Percentiles rank a stretch among this genome's conserved stretches.
Evolutionary conservation across 2,888 invertebrate genomes (phyloP).

Genomic region (Chesias legatella): DNA sequence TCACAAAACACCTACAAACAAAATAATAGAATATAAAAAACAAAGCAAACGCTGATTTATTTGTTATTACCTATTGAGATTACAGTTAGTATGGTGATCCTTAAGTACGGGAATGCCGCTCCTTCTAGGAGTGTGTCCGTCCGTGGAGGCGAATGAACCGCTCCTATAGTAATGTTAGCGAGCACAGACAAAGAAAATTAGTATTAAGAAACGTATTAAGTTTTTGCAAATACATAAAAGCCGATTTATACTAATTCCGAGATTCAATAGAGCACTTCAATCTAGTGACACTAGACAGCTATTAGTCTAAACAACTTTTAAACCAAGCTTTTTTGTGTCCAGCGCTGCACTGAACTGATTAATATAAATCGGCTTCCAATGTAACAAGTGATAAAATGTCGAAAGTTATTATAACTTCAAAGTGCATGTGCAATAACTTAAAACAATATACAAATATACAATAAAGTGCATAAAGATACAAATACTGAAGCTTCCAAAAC

Average conservation of each 20-base stretch:
- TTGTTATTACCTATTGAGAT: constrained; percentile 67
- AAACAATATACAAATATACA: constrained; percentile 1
- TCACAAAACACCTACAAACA: constrained; percentile 11
- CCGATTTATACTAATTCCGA: too few relatives aligned
- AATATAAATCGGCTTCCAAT: too few relatives aligned
- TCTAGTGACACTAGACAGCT: too few relatives aligned
- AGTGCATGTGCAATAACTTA: constrained; percentile 22
- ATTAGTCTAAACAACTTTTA: too few relatives aligned
- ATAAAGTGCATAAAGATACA: constrained; percentile 13
- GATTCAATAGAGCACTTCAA: too few relatives aligned
- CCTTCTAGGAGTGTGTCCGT: constrained; percentile 73
- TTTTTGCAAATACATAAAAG: constrained; percentile 55
- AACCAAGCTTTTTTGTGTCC: too few relatives aligned
- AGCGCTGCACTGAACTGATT: too few relatives aligned
- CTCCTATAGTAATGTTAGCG: constrained; percentile 74
- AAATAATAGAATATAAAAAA: constrained; percentile 28
- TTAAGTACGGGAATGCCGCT: constrained; percentile 76
- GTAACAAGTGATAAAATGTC: too few relatives aligned
- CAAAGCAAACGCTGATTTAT: constrained; percentile 26
- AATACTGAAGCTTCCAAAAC: not conserved
- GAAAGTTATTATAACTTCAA: not conserved
- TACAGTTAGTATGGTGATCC: constrained; percentile 76
- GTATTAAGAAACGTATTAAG: constrained; percentile 45
- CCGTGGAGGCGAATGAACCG: constrained; percentile 75
- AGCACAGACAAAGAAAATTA: constrained; percentile 69